Conservation (phyloP, 2,888 invertebrate genomes). For the Linnaemya vulpina region DNA sequence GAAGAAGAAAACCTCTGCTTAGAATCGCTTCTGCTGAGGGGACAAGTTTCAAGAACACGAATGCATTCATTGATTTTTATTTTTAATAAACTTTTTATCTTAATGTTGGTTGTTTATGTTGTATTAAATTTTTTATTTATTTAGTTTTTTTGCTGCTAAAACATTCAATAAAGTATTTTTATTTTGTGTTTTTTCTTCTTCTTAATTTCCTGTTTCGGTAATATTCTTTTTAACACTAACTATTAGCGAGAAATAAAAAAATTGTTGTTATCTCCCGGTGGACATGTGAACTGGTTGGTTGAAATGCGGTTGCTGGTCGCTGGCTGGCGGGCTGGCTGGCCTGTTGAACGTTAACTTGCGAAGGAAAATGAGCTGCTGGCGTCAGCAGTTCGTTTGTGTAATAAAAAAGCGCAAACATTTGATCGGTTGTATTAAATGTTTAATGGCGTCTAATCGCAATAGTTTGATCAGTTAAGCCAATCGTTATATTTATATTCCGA, state of each 20-base stretch:
- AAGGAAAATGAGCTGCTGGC: conserved; percentile 53
- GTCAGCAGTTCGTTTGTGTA: conserved; percentile 53
- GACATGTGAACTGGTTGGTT: conserved; percentile 27
- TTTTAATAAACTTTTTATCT: conserved; percentile 47
- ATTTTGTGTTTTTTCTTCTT: too few relatives aligned
- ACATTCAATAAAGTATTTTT: conserved; percentile 18
- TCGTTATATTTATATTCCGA: conserved; percentile 64
- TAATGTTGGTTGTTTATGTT: conserved; percentile 66
- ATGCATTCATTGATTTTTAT: conserved; percentile 46
- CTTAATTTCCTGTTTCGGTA: conserved; percentile 65
- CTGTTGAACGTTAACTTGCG: conserved; percentile 20
- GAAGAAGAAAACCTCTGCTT: too few relatives aligned
- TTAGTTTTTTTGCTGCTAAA: conserved; percentile 22
- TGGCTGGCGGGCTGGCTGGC: background rate
- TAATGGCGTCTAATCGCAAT: conserved; percentile 68
- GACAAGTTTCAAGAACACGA: background rate
- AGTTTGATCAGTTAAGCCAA: conserved; percentile 68
- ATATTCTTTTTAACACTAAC: conserved; percentile 47
- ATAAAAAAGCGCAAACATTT: conserved; percentile 28
- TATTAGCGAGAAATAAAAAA: conserved; percentile 47
- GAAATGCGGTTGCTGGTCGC: background rate
- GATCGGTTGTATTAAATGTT: conserved; percentile 55
- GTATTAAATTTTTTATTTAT: conserved; percentile 43
- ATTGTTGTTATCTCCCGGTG: conserved; percentile 16
- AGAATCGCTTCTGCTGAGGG: background rate